Base-by-base conservation (phyloP, 2,797 vertebrate species). In the Argentina silus region DNA sequence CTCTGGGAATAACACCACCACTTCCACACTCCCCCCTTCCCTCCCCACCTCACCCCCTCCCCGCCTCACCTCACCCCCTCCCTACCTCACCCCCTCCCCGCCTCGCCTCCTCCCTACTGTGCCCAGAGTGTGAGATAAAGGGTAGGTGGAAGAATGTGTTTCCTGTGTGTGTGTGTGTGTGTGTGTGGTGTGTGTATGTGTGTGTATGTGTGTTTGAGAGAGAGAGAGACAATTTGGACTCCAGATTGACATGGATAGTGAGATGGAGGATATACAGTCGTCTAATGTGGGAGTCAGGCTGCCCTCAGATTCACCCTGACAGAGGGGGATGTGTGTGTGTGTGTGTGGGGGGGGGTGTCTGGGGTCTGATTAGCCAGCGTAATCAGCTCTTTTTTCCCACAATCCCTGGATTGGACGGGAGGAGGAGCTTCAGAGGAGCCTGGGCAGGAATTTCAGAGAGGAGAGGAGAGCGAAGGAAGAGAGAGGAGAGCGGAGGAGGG, bases 1-100 rank as follows among this genome's bases (percentile, higher is more conserved):
- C 87, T 83, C 72, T 90, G 89, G 91, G 93, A 91, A 94, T 93
- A n/a, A 75, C 47, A 82, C 88, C 89, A 93, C 90, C 89, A 89
- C 88, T 86, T 94, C 83, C 85, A 62, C 69, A 42, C n/a, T n/a
- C n/a, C n/a, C n/a, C n/a, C n/a, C n/a, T n/a, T n/a, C n/a, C n/a
- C n/a, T n/a, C n/a, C n/a, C n/a, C n/a, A n/a, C n/a, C n/a, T n/a
- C n/a, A n/a, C n/a, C n/a, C n/a, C n/a, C n/a, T n/a, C n/a, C n/a
- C 12, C 51, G 2, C 12, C 3, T 15, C 51, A 14, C 14, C 12
- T n/a, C 1, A 12, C 12, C 12, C 51, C 12, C 51, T n/a, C 51
- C 51, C 51, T n/a, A 6, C 51, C 51, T 15, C 51, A 12, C 17
- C 51, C n/a, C 15, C 51, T 15, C 6, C 51, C 51, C 51, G 17